Conservation (phyloP, 37 sponge, comb jelly and placozoan genomes). For the Crambe crambe region DNA sequence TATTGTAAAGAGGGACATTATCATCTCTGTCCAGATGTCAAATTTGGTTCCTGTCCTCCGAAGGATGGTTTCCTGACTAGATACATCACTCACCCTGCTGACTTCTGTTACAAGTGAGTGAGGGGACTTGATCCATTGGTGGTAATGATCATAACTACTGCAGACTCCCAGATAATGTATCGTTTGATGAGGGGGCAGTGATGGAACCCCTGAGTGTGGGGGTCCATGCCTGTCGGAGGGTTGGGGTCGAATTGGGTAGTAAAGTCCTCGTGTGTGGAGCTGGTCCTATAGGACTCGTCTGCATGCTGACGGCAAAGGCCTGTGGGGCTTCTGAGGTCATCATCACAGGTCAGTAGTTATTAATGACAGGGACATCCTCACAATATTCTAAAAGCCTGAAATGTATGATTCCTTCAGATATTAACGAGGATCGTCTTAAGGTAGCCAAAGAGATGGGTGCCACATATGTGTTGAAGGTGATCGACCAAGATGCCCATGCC, state of each 20-base stretch:
- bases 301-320: constrained; percentile 88
- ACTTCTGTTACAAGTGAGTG: constrained; percentile 90
- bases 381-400: too few species aligned
- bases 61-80: constrained; percentile 79
- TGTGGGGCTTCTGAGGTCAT: constrained; percentile 81
- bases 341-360: constrained; percentile 67
- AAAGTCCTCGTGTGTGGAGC: constrained; percentile 95
- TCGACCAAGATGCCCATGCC: constrained; percentile 36
- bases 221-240: constrained; percentile 95
- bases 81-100: constrained; percentile 87
- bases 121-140: background rate
- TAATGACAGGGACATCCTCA: too few species aligned
- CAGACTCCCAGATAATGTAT: constrained; percentile 91
- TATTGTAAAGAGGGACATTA: constrained; percentile 87
- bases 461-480: constrained; percentile 44
- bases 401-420: constrained; percentile 28
- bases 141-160: too few species aligned
- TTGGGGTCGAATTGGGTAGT: constrained; percentile 78
- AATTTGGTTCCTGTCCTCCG: constrained; percentile 97
- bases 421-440: constrained; percentile 54
- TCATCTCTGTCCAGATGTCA: constrained; percentile 93
- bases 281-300: constrained; percentile 95
- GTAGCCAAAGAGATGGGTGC: constrained; percentile 70
- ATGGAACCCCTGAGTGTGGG: constrained; percentile 96
- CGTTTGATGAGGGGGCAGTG: constrained; percentile 92